Evolutionary conservation across 2,888 invertebrate species (phyloP).

Genomic region (Lasioglossum pauxillum): DNA sequence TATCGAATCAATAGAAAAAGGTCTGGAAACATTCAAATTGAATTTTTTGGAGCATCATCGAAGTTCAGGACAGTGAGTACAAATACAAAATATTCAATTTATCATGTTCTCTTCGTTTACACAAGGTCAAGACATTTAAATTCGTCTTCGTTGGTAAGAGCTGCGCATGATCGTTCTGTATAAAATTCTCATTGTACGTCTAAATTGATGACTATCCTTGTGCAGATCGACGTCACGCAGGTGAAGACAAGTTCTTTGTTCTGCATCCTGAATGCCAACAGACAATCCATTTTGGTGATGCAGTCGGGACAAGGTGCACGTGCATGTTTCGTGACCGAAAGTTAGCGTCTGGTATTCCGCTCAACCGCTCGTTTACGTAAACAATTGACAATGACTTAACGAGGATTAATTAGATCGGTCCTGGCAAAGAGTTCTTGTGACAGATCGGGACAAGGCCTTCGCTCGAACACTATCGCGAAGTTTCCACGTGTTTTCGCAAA

Average conservation of each 20-base stretch:
- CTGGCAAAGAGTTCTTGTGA: constrained; percentile 30
- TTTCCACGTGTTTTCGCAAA: background rate
- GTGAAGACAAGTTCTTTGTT: background rate
- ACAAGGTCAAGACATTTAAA: background rate
- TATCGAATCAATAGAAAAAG: too few species aligned
- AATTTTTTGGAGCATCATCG: background rate
- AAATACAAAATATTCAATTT: background rate
- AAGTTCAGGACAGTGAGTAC: background rate
- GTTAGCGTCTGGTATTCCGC: background rate
- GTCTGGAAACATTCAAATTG: background rate
- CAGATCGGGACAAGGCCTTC: background rate
- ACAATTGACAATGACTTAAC: constrained; percentile 55
- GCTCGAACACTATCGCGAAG: background rate
- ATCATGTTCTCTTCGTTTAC: background rate
- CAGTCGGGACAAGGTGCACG: background rate
- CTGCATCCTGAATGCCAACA: background rate
- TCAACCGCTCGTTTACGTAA: constrained; percentile 41
- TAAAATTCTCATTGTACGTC: background rate
- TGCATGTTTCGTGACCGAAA: constrained; percentile 26
- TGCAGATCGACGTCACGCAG: background rate
- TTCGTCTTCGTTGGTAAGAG: background rate
- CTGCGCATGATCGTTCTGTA: background rate
- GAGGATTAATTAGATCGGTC: constrained; percentile 57
- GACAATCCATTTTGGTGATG: background rate
- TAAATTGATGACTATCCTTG: background rate